Evolutionary conservation across 2,888 invertebrate species (phyloP), one percentile per base, ranked within the genome.

Genomic region (Metacarcinus magister): DNA sequence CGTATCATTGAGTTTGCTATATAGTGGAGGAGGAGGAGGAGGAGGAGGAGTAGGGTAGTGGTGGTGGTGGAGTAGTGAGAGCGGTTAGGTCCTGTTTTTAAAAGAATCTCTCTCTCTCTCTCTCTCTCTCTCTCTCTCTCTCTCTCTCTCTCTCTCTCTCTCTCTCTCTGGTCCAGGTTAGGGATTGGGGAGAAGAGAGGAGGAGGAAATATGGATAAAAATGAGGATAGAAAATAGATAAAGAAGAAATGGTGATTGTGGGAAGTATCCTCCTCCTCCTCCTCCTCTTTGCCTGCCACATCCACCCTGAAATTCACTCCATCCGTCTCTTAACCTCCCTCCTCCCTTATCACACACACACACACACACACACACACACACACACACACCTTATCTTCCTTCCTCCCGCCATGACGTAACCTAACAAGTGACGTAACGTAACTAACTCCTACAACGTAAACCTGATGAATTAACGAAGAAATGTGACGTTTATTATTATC

Each of bases 341-440:
- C 92, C 28, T 43, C 28, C 92, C 28, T 43, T 48, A 32, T 43
- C 92, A 92, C 92, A 92, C 48, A 92, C 92, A 92, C 92, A 48
- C n/a, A n/a, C n/a, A n/a, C n/a, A n/a, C n/a, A n/a, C n/a, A n/a
- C n/a, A n/a, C n/a, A n/a, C n/a, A n/a, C n/a, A n/a, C n/a, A n/a
- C n/a, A n/a, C n/a, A n/a, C n/a, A n/a, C n/a, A n/a, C 48, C 67
- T 67, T 67, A 67, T 82, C 82, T 82, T 32, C 82, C 67, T 16
- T n/a, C 28, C 82, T 82, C 32, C 28, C 82, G 28, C 32, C 54
- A 2, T 67, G 67, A 67, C 67, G 67, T 67, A 67, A 67, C n/a
- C 4, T 16, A 67, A 67, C 23, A 54, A 54, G 48, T 67, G 67
- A n/a, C 67, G 67, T 67, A 67, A 67, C 1, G 0, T 67, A 1